phyloP scores from a whole-genome alignment of 2,113 vertebrate genomes.

The Oxyura jamaicensis region DNA sequence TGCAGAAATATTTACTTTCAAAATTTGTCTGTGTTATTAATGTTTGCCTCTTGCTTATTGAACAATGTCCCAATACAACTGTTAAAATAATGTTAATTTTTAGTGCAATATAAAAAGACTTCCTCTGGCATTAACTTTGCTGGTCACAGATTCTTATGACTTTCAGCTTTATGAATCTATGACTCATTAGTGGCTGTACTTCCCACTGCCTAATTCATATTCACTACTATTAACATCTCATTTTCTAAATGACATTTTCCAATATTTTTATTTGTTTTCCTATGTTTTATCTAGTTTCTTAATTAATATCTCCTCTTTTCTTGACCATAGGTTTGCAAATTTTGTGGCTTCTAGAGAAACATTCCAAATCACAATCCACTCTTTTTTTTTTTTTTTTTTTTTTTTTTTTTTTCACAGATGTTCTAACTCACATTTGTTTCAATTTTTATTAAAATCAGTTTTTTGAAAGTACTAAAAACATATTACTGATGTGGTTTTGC shows the following conservation, averaged over 20 bases:
- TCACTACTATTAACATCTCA: background rate
- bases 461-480: background rate
- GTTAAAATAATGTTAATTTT: background rate
- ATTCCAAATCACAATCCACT: background rate
- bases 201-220: conserved; percentile 6
- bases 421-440: background rate
- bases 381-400: background rate
- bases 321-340: background rate
- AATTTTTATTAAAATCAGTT: background rate
- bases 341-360: background rate
- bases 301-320: background rate
- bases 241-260: conserved; percentile 30
- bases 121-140: background rate
- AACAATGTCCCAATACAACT: background rate
- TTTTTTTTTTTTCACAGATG: no score
- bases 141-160: background rate
- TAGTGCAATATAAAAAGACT: background rate
- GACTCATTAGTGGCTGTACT: background rate
- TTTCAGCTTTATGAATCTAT: background rate
- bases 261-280: conserved; percentile 26
- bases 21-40: background rate
- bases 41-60: background rate
- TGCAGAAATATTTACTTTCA: background rate
- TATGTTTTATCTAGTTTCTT: background rate
- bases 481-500: background rate